Evolutionary conservation across 2,797 vertebrate genomes (phyloP).

Genomic region (Rhinoraja longicauda): DNA sequence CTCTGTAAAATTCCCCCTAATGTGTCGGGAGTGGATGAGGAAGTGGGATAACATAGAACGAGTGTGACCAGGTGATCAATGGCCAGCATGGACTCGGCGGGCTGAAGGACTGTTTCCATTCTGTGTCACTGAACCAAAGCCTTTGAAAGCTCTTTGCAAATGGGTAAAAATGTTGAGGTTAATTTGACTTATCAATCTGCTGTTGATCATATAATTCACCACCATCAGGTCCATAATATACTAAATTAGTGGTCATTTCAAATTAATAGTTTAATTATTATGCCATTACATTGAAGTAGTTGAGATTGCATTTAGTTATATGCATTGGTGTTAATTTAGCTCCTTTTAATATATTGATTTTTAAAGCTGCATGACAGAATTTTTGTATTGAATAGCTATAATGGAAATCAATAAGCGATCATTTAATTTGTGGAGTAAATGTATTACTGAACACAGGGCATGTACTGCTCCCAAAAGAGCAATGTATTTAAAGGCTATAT

Average conservation of each 20-base stretch:
- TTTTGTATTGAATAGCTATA: not conserved
- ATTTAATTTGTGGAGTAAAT: not conserved
- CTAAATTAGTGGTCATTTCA: not conserved
- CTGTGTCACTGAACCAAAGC: too few relatives aligned
- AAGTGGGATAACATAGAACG: too few relatives aligned
- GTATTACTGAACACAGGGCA: not conserved
- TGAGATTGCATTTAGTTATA: not conserved
- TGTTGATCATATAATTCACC: not conserved
- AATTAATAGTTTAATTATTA: not conserved
- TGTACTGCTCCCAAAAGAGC: not conserved
- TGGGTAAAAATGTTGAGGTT: not conserved
- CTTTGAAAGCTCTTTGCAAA: not conserved
- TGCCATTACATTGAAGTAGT: not conserved
- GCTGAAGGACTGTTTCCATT: too few relatives aligned
- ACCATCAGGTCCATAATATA: not conserved
- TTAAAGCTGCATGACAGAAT: not conserved
- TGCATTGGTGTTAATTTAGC: not conserved
- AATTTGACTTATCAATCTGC: not conserved
- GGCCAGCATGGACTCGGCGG: too few relatives aligned
- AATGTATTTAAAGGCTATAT: not conserved
- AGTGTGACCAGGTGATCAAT: too few relatives aligned
- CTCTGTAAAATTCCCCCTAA: too few relatives aligned
- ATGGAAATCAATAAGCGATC: constrained; percentile 15
- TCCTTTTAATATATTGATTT: not conserved
- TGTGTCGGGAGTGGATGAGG: too few relatives aligned